Base-by-base conservation (phyloP, 2,797 vertebrate genomes). In the Tadarida brasiliensis region DNA sequence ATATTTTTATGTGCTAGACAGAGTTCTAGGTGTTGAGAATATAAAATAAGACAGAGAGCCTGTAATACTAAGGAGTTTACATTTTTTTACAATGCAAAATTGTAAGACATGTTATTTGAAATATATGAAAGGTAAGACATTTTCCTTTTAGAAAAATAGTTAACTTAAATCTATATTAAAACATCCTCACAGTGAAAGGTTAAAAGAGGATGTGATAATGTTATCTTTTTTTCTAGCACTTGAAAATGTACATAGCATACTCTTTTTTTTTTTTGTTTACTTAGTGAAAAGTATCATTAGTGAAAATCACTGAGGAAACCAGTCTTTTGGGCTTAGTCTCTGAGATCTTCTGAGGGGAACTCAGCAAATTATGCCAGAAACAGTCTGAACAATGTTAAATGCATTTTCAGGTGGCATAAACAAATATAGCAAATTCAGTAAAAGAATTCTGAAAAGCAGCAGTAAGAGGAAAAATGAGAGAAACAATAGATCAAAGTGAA, bases 111-210 rank as follows among this genome's bases (percentile, higher is more conserved):
- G 9, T 33, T 59, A 20, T 71, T 73, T 51, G 11, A 83, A 82
- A 26, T 82, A 49, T 54, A 65, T 14, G 28, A 9, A 30, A 44
- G 49, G 49, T 30, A 59, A 71, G 15, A 20, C 33, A 4, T 49
- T 49, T 71, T 54, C 26, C 20, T 83, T 47, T 65, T 84, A 83
- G 47, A 85, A 70, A 80, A 87, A 54, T 3, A 71, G 63, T 77
- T 86, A 56, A 67, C 71, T 71, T 73, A 16, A 94, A 47, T 73
- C 63, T 88, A 33, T 81, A 65, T 74, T 12, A 94, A 82, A 73
- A 35, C 5, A 12, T 15, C 9, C 10, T 47, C 11, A 35, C 7
- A 57, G 56, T 35, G 5, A 94, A 83, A 30, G 7, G 17, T 94
- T 89, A 49, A 83, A 74, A 68, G 59, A n/a, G 44, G 73, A 30